These are phyloP conservation scores for Aspidiotus destructor DNA, from an alignment of 2,888 invertebrate genomes.

Conservation along the genomic window DNA sequence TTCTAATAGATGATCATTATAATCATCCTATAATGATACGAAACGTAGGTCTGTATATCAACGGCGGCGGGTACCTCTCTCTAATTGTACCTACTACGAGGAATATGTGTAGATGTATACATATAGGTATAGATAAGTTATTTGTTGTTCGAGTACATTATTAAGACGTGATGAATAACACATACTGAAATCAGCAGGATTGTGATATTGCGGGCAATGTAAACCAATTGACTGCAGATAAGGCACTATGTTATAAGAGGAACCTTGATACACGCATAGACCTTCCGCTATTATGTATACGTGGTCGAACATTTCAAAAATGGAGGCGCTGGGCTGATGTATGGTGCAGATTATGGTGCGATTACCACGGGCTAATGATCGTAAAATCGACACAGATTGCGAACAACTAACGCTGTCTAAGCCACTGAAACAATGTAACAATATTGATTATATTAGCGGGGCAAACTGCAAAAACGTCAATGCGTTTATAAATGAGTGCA, in stretches of 20 bases:
- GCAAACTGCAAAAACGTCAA: too few species aligned
- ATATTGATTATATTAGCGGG: slow-evolving; percentile 3
- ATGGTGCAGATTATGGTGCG: slow-evolving; percentile 52
- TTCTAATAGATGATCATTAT: too few species aligned
- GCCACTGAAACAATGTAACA: slow-evolving; percentile 45
- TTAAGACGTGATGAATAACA: too few species aligned
- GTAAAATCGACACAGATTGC: slow-evolving; percentile 47
- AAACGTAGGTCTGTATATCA: too few species aligned
- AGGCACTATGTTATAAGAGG: slow-evolving; percentile 45
- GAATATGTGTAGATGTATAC: too few species aligned
- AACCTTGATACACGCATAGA: slow-evolving; percentile 49
- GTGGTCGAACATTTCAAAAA: slow-evolving; percentile 51
- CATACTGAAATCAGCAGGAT: slow-evolving; percentile 53
- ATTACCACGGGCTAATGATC: slow-evolving; percentile 46
- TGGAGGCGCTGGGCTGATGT: slow-evolving; percentile 52
- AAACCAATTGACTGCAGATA: slow-evolving; percentile 47
- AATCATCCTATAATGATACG: too few species aligned
- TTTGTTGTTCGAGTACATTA: too few species aligned
- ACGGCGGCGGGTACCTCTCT: too few species aligned
- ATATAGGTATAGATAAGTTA: too few species aligned
- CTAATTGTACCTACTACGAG: too few species aligned
- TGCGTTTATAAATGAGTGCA: too few species aligned
- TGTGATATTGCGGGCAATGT: slow-evolving; percentile 51
- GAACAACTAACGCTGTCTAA: slow-evolving; percentile 49
- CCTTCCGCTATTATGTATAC: slow-evolving; percentile 51